Percentiles rank a stretch among this genome's conserved stretches.
These are phyloP conservation scores for Nomada hirtipes DNA, from an alignment of 2,888 invertebrate genomes.

Conservation along the genomic window DNA sequence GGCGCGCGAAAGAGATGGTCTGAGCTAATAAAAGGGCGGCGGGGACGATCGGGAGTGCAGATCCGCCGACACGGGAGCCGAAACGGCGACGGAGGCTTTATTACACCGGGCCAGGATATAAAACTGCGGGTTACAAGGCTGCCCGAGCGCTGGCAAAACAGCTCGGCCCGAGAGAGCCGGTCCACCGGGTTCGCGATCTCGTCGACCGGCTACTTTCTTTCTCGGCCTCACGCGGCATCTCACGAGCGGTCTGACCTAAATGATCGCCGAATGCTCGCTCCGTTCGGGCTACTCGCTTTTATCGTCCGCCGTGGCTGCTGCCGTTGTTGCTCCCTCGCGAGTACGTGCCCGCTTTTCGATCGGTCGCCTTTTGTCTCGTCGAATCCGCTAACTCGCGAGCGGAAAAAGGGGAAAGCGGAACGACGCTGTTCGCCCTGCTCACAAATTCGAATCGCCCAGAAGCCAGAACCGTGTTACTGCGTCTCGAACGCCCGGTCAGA, in stretches of 20 bases:
- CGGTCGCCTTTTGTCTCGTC: slow-evolving; percentile 25
- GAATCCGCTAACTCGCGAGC: no score
- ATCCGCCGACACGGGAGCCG: slow-evolving; percentile 66
- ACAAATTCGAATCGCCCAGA: not conserved
- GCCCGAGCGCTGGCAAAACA: slow-evolving; percentile 65
- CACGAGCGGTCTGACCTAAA: slow-evolving; percentile 65
- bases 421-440: no score
- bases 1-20: slow-evolving; percentile 21
- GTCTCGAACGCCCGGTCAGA: no score
- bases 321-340: slow-evolving; percentile 18
- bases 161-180: slow-evolving; percentile 61
- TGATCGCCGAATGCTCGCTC: slow-evolving; percentile 64
- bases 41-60: slow-evolving; percentile 24
- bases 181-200: slow-evolving; percentile 66
- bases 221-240: slow-evolving; percentile 63
- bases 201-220: slow-evolving; percentile 56
- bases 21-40: slow-evolving; percentile 49
- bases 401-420: not conserved
- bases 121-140: slow-evolving; percentile 70
- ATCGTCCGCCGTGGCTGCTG: slow-evolving; percentile 41
- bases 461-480: no score
- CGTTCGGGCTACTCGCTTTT: slow-evolving; percentile 57
- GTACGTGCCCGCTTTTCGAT: slow-evolving; percentile 20
- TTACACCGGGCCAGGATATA: slow-evolving; percentile 71
- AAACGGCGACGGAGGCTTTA: slow-evolving; percentile 67